Percentiles rank a stretch among this genome's conserved stretches.
Evolutionary conservation across 2,888 invertebrate species (phyloP).

Genomic region (Lycophotia porphyrea): DNA sequence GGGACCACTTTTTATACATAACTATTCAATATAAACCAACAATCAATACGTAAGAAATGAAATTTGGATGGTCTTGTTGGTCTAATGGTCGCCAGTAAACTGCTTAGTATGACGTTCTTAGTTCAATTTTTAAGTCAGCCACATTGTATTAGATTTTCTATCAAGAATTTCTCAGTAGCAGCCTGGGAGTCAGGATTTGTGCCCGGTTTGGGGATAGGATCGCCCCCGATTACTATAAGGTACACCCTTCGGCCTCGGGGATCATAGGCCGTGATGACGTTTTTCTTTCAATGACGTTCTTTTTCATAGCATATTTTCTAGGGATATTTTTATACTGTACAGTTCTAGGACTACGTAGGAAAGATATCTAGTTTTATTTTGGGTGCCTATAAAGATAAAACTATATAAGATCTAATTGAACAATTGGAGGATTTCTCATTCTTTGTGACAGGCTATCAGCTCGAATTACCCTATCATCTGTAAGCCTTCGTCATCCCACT

Average conservation of each 20-base stretch:
- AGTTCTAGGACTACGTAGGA: not conserved
- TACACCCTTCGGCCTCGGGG: not conserved
- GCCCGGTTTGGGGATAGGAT: not conserved
- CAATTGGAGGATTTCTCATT: not conserved
- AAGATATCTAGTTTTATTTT: not conserved
- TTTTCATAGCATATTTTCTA: too few species aligned
- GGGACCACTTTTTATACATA: too few species aligned
- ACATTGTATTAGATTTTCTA: not conserved
- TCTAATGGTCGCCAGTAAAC: not conserved
- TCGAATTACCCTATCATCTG: not conserved
- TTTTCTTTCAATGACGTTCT: too few species aligned
- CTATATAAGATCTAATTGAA: too few species aligned
- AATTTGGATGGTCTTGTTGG: too few species aligned
- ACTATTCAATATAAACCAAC: too few species aligned
- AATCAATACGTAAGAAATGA: too few species aligned
- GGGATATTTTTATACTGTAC: too few species aligned
- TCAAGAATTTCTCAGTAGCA: not conserved
- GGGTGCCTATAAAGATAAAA: not conserved
- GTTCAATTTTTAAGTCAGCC: not conserved
- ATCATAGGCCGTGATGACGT: too few species aligned
- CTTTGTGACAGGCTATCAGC: not conserved
- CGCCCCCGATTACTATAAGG: not conserved
- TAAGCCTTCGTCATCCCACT: not conserved
- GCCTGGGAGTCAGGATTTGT: not conserved
- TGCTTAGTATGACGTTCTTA: not conserved